Evolutionary conservation across 2,888 invertebrate species (phyloP), one percentile per base, ranked within the genome.

Genomic region (Toxonevra muliebris): DNA sequence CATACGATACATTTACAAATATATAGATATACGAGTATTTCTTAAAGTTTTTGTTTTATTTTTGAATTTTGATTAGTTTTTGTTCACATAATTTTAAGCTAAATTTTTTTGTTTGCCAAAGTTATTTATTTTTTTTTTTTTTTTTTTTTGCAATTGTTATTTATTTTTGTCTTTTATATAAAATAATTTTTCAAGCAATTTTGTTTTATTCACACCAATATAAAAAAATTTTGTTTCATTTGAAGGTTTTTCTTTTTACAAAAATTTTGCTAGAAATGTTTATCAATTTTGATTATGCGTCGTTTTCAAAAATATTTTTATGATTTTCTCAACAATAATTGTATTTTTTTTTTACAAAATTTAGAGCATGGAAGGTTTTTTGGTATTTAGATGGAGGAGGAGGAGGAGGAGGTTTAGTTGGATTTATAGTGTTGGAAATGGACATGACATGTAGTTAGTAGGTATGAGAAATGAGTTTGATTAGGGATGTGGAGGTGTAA

Each of bases 1-100:
- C 30, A 30, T 30, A 7, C 30, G 30, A 73, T 70, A 74, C 70
- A 69, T 66, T 69, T 70, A 75, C 74, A 71, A 69, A 71, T 69
- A 70, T 68, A 72, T 61, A 61, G 60, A 70, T 71, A 61, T 64
- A 7, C 7, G 65, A 61, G 52, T 66, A 64, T 66, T 57, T 53
- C 61, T 59, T 65, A 66, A 57, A 61, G 57, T 57, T 68, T 69
- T 20, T 40, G 3, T 66, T 52, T 59, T 67, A 55, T 73, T 30
- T 30, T 30, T 30, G 30, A 30, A 30, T 30, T 30, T 30, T 30
- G 30, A 30, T 30, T 30, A 30, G 3, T 30, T 30, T 1, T 53
- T 53, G 12, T 53, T 20, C 20, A 19, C 20, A 53, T 12, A 53
- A 53, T 20, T 53, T 17, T 53, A 17, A 53, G 53, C 53, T 53